Conservation (phyloP, 2,888 invertebrate genomes). For the Pristionchus maxplancki region DNA sequence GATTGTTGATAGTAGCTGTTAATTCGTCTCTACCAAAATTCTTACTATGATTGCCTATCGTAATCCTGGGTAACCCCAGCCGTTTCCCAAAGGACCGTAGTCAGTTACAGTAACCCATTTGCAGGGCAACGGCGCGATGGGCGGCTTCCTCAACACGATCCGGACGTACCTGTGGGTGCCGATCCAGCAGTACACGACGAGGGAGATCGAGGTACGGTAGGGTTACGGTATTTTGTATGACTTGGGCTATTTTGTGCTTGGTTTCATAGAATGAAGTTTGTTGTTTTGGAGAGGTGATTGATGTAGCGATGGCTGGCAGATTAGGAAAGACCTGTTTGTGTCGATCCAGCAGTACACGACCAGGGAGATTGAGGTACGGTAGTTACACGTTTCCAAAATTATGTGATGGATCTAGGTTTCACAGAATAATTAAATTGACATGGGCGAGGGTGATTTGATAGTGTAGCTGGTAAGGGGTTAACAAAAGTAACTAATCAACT, state of each 20-base stretch:
- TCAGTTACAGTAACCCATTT: neutral
- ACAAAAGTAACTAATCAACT: too few relatives aligned
- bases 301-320: conserved; percentile 56
- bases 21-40: too few relatives aligned
- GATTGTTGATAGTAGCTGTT: too few relatives aligned
- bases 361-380: conserved; percentile 86
- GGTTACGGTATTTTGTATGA: neutral
- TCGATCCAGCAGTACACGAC: conserved; percentile 95
- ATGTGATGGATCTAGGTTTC: too few relatives aligned
- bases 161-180: conserved; percentile 94
- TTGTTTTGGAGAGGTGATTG: neutral
- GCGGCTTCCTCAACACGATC: conserved; percentile 91
- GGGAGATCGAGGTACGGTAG: conserved; percentile 85
- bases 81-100: too few relatives aligned
- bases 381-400: too few relatives aligned
- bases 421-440: too few relatives aligned
- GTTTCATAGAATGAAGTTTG: neutral
- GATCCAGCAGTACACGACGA: conserved; percentile 94
- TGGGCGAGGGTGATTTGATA: too few relatives aligned
- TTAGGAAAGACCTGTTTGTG: conserved; percentile 94
- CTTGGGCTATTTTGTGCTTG: too few relatives aligned
- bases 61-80: too few relatives aligned
- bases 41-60: too few relatives aligned
- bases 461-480: too few relatives aligned
- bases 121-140: conserved; percentile 64